Conservation (phyloP, 2,888 invertebrate genomes). For the Operophtera brumata region DNA sequence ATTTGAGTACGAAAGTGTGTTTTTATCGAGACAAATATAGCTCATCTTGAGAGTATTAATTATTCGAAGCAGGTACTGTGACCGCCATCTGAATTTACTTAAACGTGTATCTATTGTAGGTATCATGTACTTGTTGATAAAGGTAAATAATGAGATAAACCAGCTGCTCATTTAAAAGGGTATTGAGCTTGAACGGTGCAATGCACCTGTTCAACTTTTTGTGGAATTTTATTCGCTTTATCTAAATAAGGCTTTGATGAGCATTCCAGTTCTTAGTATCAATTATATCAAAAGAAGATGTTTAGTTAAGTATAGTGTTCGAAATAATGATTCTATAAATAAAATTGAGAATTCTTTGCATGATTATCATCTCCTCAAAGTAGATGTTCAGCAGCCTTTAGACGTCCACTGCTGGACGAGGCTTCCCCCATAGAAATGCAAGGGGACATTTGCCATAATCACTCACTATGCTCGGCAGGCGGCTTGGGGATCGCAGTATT, state of each 20-base stretch:
- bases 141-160: constrained; percentile 41
- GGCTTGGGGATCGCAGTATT: no score
- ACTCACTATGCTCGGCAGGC: no score
- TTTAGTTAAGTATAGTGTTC: no score
- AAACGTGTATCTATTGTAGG: background rate
- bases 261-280: no score
- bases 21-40: constrained; percentile 11
- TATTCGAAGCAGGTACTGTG: background rate
- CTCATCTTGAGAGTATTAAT: constrained; percentile 5
- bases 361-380: no score
- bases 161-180: constrained; percentile 49
- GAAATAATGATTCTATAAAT: no score
- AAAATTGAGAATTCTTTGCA: no score
- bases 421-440: no score
- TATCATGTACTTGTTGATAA: constrained; percentile 19
- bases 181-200: constrained; percentile 42
- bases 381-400: no score
- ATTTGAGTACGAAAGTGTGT: constrained; percentile 5
- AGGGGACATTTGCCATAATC: no score
- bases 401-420: no score
- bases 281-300: no score
- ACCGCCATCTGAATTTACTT: constrained; percentile 22
- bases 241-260: background rate
- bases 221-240: constrained; percentile 26
- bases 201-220: constrained; percentile 48